These are phyloP conservation scores for Scelioninae gen. 1 DNA, from an alignment of 2,888 invertebrate species.

Conservation along the genomic window DNA sequence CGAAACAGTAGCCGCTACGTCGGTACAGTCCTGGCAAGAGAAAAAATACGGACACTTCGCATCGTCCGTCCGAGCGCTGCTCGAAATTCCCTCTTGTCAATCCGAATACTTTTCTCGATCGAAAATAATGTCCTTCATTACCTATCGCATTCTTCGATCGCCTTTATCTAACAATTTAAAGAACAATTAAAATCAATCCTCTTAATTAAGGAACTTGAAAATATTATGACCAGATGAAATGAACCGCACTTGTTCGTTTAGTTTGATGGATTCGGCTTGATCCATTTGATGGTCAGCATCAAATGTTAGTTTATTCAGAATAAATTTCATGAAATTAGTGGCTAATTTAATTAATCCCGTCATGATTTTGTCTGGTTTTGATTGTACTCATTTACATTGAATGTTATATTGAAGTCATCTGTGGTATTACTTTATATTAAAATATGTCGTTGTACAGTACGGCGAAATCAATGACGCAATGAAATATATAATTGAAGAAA, in stretches of 20 bases:
- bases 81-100: slow-evolving; percentile 33
- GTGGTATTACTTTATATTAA: slow-evolving; percentile 4
- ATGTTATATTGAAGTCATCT: not conserved
- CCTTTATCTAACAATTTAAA: not conserved
- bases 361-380: not conserved
- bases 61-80: slow-evolving; percentile 33
- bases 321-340: not conserved
- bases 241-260: not conserved
- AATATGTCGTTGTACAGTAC: slow-evolving; percentile 3
- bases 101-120: not conserved
- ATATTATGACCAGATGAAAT: slow-evolving; percentile 1
- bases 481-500: slow-evolving; percentile 16
- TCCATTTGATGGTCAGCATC: no score
- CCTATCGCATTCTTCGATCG: not conserved
- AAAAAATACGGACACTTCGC: slow-evolving; percentile 76
- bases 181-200: slow-evolving; percentile 4
- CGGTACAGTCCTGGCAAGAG: slow-evolving; percentile 82
- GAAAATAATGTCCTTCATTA: no score
- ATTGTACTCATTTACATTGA: not conserved
- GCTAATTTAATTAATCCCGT: not conserved
- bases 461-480: slow-evolving; percentile 20
- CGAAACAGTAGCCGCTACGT: slow-evolving; percentile 84
- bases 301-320: not conserved
- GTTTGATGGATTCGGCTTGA: no score
- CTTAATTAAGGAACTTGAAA: not conserved